These are phyloP conservation scores for Parelbella ahira DNA, from an alignment of 2,888 invertebrate species.

Conservation along the genomic window DNA sequence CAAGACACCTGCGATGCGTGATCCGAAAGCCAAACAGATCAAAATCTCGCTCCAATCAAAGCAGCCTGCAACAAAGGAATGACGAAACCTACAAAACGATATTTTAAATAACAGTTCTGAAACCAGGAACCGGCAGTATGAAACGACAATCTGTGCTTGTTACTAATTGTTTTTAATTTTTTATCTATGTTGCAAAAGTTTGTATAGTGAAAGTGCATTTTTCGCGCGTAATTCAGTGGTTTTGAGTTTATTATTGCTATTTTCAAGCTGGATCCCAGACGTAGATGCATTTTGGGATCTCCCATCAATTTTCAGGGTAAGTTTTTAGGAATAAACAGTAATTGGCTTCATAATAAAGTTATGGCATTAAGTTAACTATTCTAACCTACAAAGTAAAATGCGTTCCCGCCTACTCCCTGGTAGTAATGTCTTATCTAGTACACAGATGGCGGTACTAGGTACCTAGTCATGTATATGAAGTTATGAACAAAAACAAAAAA, in stretches of 20 bases:
- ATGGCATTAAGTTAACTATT: background rate
- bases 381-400: constrained; percentile 13
- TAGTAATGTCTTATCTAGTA: constrained; percentile 31
- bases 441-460: constrained; percentile 45
- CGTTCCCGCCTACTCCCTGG: constrained; percentile 11
- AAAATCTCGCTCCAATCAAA: constrained; percentile 49
- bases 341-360: background rate
- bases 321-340: constrained; percentile 13
- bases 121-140: background rate
- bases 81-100: background rate
- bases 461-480: too few relatives aligned
- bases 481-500: too few relatives aligned
- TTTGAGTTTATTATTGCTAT: constrained; percentile 3
- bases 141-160: background rate
- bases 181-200: constrained; percentile 7
- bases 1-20: constrained; percentile 56
- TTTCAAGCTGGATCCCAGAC: constrained; percentile 57
- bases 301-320: constrained; percentile 32
- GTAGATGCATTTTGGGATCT: constrained; percentile 50
- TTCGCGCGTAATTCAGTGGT: constrained; percentile 20
- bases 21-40: constrained; percentile 60
- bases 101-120: background rate
- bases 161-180: background rate
- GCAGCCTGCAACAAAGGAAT: constrained; percentile 31
- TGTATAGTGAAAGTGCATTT: constrained; percentile 21